These are phyloP conservation scores for Heliconius hewitsoni DNA, from an alignment of 1,140 invertebrate species.

Conservation along the genomic window DNA sequence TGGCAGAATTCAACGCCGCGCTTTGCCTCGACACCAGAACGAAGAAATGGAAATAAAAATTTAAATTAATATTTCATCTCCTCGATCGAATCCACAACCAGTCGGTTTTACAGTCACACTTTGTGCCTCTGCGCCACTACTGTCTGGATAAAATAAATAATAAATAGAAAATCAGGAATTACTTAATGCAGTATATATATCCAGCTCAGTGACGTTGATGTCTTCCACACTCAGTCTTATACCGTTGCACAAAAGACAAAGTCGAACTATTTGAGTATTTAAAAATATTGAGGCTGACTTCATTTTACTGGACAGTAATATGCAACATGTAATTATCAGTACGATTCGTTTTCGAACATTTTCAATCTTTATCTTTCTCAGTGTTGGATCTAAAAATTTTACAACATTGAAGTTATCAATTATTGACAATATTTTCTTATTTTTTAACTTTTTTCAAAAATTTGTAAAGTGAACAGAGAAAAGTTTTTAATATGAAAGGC, in stretches of 20 bases:
- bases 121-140: no score
- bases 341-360: conserved; percentile 29
- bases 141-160: background rate
- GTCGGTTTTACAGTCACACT: no score
- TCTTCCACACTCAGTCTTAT: conserved; percentile 36
- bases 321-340: conserved; percentile 43
- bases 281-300: conserved; percentile 27
- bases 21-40: no score
- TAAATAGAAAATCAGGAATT: background rate
- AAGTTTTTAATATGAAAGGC: no score
- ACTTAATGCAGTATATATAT: conserved; percentile 48
- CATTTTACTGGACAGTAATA: conserved; percentile 50
- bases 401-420: background rate
- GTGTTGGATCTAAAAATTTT: conserved; percentile 1
- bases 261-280: conserved; percentile 25
- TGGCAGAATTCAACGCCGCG: no score
- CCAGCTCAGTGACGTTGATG: conserved; percentile 42
- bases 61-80: no score
- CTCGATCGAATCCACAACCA: no score
- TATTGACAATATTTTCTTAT: background rate
- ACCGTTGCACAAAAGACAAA: conserved; percentile 33
- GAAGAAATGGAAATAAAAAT: no score
- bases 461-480: no score
- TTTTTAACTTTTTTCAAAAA: background rate
- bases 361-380: background rate